Evolutionary conservation across 2,888 invertebrate species (phyloP).

Genomic region (Cyaniris semiargus): DNA sequence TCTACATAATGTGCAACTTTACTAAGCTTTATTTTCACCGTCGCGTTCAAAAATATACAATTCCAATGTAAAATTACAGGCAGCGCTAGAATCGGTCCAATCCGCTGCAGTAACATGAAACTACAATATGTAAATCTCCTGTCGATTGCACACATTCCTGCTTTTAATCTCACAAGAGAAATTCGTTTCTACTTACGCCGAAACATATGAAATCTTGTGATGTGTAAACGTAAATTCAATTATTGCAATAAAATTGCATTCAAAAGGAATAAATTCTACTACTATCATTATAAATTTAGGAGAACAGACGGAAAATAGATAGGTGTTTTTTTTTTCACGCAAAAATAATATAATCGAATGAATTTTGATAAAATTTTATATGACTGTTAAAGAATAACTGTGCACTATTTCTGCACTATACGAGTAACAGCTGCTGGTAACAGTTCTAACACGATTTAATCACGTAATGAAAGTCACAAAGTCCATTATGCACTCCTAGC

Average conservation of each 20-base stretch:
- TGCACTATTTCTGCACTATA: too few species aligned
- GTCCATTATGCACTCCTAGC: too few species aligned
- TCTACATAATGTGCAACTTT: not conserved
- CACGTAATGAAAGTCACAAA: too few species aligned
- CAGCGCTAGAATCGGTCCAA: slow-evolving; percentile 11
- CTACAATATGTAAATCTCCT: slow-evolving; percentile 18
- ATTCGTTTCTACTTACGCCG: not conserved
- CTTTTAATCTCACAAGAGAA: slow-evolving; percentile 10
- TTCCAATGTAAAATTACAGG: not conserved
- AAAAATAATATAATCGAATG: too few species aligned
- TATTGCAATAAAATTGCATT: not conserved
- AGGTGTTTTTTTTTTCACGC: too few species aligned
- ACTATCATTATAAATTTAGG: too few species aligned
- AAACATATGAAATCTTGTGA: not conserved
- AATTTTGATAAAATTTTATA: too few species aligned
- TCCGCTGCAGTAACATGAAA: slow-evolving; percentile 14
- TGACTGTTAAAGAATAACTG: too few species aligned
- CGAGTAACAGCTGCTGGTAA: too few species aligned
- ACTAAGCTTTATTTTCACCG: not conserved
- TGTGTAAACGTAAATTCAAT: not conserved
- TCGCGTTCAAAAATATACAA: not conserved
- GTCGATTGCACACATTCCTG: slow-evolving; percentile 10
- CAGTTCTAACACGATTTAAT: too few species aligned
- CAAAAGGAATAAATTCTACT: too few species aligned
- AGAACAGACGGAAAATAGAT: too few species aligned